Base-by-base conservation (phyloP, 2,888 invertebrate genomes). In the Cheilosia impressa region DNA sequence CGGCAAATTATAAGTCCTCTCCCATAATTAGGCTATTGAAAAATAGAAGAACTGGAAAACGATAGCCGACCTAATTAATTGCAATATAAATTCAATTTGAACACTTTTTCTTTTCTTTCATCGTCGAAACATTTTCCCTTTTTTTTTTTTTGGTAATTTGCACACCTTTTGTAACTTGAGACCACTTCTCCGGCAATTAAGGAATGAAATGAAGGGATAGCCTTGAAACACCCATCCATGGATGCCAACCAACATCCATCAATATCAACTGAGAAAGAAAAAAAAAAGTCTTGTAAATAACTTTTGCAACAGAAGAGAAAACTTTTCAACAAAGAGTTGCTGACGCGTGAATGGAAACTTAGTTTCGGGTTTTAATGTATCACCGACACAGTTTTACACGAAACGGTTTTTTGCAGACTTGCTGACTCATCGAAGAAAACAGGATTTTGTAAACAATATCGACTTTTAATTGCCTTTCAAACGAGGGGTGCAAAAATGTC, bases 301-400 rank as follows among this genome's bases (percentile, higher is more conserved):
- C 63, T 63, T 63, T 50, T 34, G 15, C 17, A 34, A 7, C 47
- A 34, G 34, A 31, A 34, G 4, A 34, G n/a, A 6, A 63, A 63
- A 63, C 63, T 65, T 65, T 65, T n/a, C n/a, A 6, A 9, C 38
- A 22, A 65, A 52, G 24, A 34, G 9, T 52, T 38, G n/a, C n/a
- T 52, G 52, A 15, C 34, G 52, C 38, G 38, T 65, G n/a, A 65
- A 38, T n/a, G 65, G 10, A 52, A 34, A 65, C 4, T 38, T 22
- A 19, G 13, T 65, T 9, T 52, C 52, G 38, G 22, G 13, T 65
- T 50, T 65, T 47, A 47, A 47, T 31, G 63, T 31, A 19, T 27
- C 43, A 27, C 60, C 10, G 27, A 60, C 34, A 34, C 34, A 9
- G 34, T 34, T 10, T 2, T 34, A 34, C 3, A 3, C 34, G 43